Evolutionary conservation across 2,888 invertebrate genomes (phyloP).

Genomic region (Strigamia crassipes): DNA sequence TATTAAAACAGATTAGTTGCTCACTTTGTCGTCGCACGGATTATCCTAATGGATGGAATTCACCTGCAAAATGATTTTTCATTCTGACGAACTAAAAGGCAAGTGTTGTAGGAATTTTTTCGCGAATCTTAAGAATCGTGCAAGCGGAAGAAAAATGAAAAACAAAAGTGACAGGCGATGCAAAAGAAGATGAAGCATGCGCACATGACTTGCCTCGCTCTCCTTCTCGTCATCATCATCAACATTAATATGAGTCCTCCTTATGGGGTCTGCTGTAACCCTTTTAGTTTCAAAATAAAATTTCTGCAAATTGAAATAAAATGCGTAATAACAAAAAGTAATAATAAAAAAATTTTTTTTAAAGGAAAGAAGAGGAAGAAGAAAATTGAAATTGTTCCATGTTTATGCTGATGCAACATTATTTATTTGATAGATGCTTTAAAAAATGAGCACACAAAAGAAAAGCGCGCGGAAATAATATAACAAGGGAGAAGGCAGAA

Average conservation of each 20-base stretch:
- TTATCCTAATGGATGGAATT: constrained; percentile 29
- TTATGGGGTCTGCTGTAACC: neutral
- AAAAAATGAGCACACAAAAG: constrained; percentile 25
- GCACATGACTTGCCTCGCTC: constrained; percentile 36
- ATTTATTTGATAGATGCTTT: constrained; percentile 27
- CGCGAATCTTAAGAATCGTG: neutral
- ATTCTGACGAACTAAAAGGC: neutral
- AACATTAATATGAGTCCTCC: neutral
- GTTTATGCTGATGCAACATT: constrained; percentile 4
- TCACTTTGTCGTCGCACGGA: constrained; percentile 19
- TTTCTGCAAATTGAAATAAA: neutral
- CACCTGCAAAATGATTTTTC: constrained; percentile 30
- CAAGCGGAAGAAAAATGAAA: constrained; percentile 22
- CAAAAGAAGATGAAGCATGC: constrained; percentile 37
- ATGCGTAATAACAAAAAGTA: too few relatives aligned
- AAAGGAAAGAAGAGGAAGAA: neutral
- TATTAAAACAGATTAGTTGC: constrained; percentile 26
- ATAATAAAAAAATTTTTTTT: too few relatives aligned
- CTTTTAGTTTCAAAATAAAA: constrained; percentile 14
- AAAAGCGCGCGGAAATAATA: constrained; percentile 18
- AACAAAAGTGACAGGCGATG: constrained; percentile 22
- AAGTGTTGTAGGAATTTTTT: neutral
- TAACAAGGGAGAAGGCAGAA: neutral
- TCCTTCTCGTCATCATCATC: constrained; percentile 36
- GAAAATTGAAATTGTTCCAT: neutral